Conservation (phyloP, 2,888 invertebrate genomes). For the Euphydryas editha region DNA sequence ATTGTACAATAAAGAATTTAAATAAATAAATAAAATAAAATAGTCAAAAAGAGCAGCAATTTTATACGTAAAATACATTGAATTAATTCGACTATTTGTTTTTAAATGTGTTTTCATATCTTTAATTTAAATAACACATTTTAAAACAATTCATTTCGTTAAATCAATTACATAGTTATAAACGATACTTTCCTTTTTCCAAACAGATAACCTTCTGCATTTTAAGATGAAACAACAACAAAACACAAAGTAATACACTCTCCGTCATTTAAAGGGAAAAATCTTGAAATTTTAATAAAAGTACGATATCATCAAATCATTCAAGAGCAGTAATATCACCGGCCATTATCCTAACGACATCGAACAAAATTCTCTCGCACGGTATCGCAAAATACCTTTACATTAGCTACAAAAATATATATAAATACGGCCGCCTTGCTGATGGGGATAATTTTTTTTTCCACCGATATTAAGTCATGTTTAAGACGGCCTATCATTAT, state of each 20-base stretch:
- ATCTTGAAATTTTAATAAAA: conserved; percentile 25
- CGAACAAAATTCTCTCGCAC: conserved; percentile 39
- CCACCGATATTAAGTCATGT: conserved; percentile 84
- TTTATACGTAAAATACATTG: too few relatives aligned
- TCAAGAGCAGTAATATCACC: conserved; percentile 49
- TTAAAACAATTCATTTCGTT: too few relatives aligned
- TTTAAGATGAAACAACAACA: background rate
- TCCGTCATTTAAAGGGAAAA: conserved; percentile 11
- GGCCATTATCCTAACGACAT: conserved; percentile 44
- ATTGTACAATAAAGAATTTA: too few relatives aligned
- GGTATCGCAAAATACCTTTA: conserved; percentile 53
- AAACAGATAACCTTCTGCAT: too few relatives aligned
- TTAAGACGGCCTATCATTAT: conserved; percentile 82
- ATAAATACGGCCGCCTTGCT: conserved; percentile 53
- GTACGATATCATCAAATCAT: conserved; percentile 53
- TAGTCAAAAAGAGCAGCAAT: too few relatives aligned
- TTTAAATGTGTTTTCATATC: too few relatives aligned
- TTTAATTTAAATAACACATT: too few relatives aligned
- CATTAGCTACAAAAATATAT: conserved; percentile 47
- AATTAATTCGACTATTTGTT: too few relatives aligned
- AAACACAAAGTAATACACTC: background rate
- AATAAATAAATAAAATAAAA: too few relatives aligned
- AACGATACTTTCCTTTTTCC: too few relatives aligned
- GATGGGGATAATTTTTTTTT: conserved; percentile 81
- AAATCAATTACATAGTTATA: too few relatives aligned